These are phyloP conservation scores for Pelecanoides urinatrix DNA, from an alignment of 2,113 vertebrate species.

Conservation along the genomic window DNA sequence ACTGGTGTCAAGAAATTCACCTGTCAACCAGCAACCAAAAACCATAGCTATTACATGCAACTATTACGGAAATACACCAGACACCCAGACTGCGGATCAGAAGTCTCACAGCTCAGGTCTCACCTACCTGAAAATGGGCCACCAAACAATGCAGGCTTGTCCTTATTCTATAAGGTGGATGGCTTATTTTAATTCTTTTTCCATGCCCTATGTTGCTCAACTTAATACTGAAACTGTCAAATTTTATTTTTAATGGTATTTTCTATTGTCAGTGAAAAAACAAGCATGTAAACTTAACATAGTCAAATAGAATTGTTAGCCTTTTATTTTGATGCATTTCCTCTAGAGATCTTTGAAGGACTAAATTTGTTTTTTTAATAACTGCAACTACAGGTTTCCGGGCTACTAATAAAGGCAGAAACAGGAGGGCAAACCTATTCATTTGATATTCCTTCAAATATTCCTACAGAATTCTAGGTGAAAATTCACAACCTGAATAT, in stretches of 20 bases:
- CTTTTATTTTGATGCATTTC: neutral
- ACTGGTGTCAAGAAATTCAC: neutral
- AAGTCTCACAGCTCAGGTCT: neutral
- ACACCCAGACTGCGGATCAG: neutral
- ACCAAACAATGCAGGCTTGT: neutral
- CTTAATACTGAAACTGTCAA: neutral
- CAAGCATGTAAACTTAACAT: neutral
- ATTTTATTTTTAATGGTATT: neutral
- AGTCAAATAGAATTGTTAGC: neutral
- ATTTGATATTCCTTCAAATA: neutral
- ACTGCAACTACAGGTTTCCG: neutral
- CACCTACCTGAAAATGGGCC: neutral
- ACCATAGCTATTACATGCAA: neutral
- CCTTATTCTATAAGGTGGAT: neutral
- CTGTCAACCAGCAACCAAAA: neutral
- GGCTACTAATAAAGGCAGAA: neutral
- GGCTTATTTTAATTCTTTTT: neutral
- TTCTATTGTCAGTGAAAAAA: neutral
- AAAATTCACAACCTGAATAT: neutral
- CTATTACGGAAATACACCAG: neutral
- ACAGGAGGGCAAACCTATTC: neutral
- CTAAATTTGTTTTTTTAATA: neutral
- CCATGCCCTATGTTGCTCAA: neutral
- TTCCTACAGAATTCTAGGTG: neutral
- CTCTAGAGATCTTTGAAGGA: neutral